Evolutionary conservation across 2,797 vertebrate genomes (phyloP).

Genomic region (Eulemur albifrons): DNA sequence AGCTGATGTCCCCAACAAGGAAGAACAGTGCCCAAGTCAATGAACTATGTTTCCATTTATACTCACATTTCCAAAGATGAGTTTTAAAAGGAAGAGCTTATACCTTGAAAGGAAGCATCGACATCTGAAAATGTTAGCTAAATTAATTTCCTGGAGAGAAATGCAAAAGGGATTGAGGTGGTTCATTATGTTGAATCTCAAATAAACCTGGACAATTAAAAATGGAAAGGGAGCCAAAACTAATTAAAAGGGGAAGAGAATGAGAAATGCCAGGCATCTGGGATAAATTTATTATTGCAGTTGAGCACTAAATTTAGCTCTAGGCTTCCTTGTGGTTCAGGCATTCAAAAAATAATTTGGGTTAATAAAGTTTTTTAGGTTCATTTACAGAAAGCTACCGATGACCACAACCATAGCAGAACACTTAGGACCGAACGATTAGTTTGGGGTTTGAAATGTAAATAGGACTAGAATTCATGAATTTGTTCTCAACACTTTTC

Average conservation of each 20-base stretch:
- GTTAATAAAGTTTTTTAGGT: slow-evolving; percentile 66
- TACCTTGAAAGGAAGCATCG: slow-evolving; percentile 54
- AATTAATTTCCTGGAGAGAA: slow-evolving; percentile 69
- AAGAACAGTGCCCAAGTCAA: neutral
- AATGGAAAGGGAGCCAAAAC: slow-evolving; percentile 75
- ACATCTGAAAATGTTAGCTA: slow-evolving; percentile 61
- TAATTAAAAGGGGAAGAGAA: slow-evolving; percentile 76
- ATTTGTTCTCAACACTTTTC: neutral
- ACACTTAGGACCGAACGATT: neutral
- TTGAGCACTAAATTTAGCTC: slow-evolving; percentile 71
- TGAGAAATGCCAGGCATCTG: slow-evolving; percentile 71
- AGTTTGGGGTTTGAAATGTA: neutral
- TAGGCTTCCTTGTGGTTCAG: slow-evolving; percentile 51
- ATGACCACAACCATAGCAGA: neutral
- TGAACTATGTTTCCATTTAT: neutral
- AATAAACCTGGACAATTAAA: slow-evolving; percentile 78
- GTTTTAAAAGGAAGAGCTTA: slow-evolving; percentile 18
- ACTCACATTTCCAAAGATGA: neutral
- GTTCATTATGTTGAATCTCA: slow-evolving; percentile 75
- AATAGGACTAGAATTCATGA: neutral
- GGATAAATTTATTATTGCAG: slow-evolving; percentile 72
- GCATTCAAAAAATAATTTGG: slow-evolving; percentile 66
- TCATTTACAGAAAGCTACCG: slow-evolving; percentile 58
- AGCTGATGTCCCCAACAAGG: neutral
- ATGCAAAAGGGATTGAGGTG: slow-evolving; percentile 51